phyloP scores from a whole-genome alignment of 2,888 invertebrate genomes.

The Conops quadrifasciatus region DNA sequence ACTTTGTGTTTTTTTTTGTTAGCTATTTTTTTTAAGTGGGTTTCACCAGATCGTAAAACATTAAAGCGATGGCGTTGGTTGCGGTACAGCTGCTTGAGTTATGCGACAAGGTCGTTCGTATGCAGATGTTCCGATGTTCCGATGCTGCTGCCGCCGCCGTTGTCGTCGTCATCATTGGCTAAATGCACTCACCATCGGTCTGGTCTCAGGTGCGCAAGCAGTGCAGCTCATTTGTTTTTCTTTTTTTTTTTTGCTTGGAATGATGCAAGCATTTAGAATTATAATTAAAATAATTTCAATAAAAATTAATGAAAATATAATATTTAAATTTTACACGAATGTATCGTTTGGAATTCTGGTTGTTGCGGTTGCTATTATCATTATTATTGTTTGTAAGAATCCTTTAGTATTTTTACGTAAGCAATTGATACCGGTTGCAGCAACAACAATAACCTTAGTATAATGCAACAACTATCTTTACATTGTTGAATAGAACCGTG shows the following conservation, averaged over 20 bases:
- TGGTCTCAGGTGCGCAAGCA: background rate
- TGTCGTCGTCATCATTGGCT: background rate
- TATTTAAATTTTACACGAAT: conserved; percentile 6
- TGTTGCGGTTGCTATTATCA: too few relatives aligned
- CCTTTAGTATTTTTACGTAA: too few relatives aligned
- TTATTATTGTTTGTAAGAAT: too few relatives aligned
- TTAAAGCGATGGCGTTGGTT: background rate
- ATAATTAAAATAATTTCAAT: conserved; percentile 20
- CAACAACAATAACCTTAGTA: too few relatives aligned
- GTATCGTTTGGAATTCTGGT: too few relatives aligned
- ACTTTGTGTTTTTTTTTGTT: conserved; percentile 1
- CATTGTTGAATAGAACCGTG: too few relatives aligned
- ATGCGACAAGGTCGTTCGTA: conserved; percentile 33
- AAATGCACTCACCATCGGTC: too few relatives aligned
- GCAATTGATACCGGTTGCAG: too few relatives aligned
- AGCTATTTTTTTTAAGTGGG: conserved; percentile 14
- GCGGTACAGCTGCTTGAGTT: conserved; percentile 11
- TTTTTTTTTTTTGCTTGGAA: background rate
- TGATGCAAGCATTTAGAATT: conserved; percentile 16
- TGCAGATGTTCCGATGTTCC: conserved; percentile 23
- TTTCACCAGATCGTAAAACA: conserved; percentile 8
- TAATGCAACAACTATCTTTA: too few relatives aligned
- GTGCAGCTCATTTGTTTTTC: background rate
- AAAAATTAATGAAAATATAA: background rate
- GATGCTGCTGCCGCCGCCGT: background rate